Base-by-base conservation (phyloP, 2,797 vertebrate genomes). In the Mareca penelope region DNA sequence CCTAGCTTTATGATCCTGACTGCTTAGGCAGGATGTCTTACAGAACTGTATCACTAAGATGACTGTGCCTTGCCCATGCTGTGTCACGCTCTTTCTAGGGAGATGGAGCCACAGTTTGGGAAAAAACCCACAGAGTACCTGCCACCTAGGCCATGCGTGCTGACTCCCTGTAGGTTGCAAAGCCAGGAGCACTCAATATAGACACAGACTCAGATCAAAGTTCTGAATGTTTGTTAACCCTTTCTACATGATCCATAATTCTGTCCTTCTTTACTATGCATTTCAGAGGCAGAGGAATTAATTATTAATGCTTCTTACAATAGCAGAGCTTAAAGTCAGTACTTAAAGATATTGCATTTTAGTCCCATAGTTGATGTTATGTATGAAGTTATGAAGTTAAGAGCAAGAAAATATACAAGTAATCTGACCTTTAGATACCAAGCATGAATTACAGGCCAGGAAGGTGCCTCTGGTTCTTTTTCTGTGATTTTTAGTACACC, bases 1-100 rank as follows among this genome's bases (percentile, higher is more conserved):
- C 44, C 67, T n/a, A 70, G 17, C 23, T 73, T 73, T 80, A 71
- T 10, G 10, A 70, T 33, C 10, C 22, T 28, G 15, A 33, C 28
- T 40, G 15, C 39, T 55, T 33, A 56, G 29, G 28, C 8, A 48
- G 42, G 14, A 28, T 53, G 31, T 8, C 26, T 4, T 42, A 23
- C 37, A 72, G 67, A 75, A 56, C 5, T 13, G 13, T 4, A 35
- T 15, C n/a, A 12, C 48, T 39, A 31, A 29, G 21, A 64, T 7
- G 21, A 42, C 15, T 7, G 12, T 5, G 13, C 16, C 48, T 56
- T 71, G 37, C 23, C 37, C 11, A 5, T 23, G 14, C 44, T 68
- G 4, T 0, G 1, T 23, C 57, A 57, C 3, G 16, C 19, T 39
- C 24, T 53, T 61, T 40, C 40, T 68, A 12, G 8, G 7, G 4